phyloP scores from a whole-genome alignment of 2,797 vertebrate species.

The Microchirus variegatus region DNA sequence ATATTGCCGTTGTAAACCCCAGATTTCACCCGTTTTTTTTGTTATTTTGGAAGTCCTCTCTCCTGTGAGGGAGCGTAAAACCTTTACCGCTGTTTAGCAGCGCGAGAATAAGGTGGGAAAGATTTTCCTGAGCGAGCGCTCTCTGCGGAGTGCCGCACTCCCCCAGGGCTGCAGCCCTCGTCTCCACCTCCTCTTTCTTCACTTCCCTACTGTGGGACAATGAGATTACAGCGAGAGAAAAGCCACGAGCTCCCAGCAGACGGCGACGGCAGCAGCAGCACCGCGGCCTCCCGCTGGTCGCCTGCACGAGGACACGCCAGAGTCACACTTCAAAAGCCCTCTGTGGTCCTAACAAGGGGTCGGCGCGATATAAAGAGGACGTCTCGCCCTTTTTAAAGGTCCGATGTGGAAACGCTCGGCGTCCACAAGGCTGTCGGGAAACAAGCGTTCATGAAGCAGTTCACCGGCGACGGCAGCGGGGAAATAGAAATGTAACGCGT shows the following conservation, averaged over 20 bases:
- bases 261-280: too few relatives aligned
- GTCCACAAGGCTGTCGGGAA: neutral
- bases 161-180: constrained; percentile 59
- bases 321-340: constrained; percentile 35
- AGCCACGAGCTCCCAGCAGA: constrained; percentile 45
- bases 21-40: too few relatives aligned
- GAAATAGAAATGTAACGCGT: too few relatives aligned
- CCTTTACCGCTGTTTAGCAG: constrained; percentile 64
- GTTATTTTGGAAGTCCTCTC: constrained; percentile 3
- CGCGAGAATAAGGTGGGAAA: constrained; percentile 48
- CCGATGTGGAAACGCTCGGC: constrained; percentile 26
- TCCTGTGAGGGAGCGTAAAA: constrained; percentile 33
- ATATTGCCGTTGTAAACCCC: too few relatives aligned
- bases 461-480: too few relatives aligned
- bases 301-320: constrained; percentile 31
- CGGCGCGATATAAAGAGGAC: constrained; percentile 34
- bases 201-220: constrained; percentile 63
- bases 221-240: constrained; percentile 66
- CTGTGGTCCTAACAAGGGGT: constrained; percentile 31
- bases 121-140: constrained; percentile 59
- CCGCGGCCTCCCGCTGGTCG: constrained; percentile 46
- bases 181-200: constrained; percentile 41
- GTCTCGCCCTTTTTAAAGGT: constrained; percentile 59
- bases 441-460: too few relatives aligned
- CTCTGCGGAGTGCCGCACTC: constrained; percentile 51